phyloP scores from a whole-genome alignment of 2,797 vertebrate species.

The Numenius phaeopus region DNA sequence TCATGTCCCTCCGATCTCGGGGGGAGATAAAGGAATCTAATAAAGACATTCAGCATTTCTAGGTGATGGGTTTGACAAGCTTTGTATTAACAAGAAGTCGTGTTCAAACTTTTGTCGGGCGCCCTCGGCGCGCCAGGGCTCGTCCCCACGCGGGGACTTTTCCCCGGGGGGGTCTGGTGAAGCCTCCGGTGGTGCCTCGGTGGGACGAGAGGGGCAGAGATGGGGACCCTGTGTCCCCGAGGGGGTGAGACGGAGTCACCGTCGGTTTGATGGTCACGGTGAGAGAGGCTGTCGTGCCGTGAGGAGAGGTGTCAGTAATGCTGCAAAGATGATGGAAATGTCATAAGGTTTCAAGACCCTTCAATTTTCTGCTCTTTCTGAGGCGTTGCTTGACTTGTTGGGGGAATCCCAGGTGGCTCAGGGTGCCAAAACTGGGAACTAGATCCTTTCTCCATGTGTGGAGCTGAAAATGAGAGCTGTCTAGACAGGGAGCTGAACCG shows the following conservation, averaged over 20 bases:
- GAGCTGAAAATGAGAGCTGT: conserved; percentile 60
- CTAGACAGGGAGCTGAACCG: conserved; percentile 14
- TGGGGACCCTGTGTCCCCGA: neutral
- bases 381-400: neutral
- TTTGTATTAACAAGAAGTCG: conserved; percentile 76
- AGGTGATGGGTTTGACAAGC: conserved; percentile 83
- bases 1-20: conserved; percentile 73
- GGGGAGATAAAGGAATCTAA: conserved; percentile 83
- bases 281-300: neutral
- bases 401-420: neutral
- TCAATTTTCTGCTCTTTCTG: conserved; percentile 39
- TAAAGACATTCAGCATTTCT: conserved; percentile 81
- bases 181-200: neutral
- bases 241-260: neutral
- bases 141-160: neutral
- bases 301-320: neutral
- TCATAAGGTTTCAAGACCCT: neutral
- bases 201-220: neutral
- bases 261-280: neutral
- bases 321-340: neutral
- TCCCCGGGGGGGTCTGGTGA: conserved; percentile 30
- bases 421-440: conserved; percentile 42
- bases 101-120: conserved; percentile 62
- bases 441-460: neutral
- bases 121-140: neutral